These are phyloP conservation scores for Tonatia bakeri DNA, from an alignment of 2,113 vertebrate species.

Conservation along the genomic window DNA sequence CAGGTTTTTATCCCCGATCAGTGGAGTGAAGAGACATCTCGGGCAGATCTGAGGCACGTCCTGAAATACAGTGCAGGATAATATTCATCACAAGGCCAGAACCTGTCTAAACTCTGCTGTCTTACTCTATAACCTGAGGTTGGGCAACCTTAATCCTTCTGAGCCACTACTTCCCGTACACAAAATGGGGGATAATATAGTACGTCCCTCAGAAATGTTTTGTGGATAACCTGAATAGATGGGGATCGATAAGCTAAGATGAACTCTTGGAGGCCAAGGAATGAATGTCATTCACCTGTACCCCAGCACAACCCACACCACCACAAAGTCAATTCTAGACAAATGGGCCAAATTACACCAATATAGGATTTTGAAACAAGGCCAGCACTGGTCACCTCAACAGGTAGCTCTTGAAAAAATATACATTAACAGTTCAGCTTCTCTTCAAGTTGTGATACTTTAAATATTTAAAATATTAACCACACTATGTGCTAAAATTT, in stretches of 20 bases:
- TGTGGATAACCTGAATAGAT: neutral
- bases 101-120: neutral
- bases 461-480: neutral
- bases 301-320: neutral
- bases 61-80: neutral
- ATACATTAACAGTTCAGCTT: neutral
- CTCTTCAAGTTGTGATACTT: neutral
- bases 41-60: neutral
- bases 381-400: neutral
- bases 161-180: neutral
- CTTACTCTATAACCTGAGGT: neutral
- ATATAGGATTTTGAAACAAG: neutral
- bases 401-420: neutral
- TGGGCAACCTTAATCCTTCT: neutral
- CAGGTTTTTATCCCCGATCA: neutral
- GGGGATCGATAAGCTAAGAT: neutral
- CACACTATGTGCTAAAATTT: neutral
- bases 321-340: slow-evolving; percentile 27
- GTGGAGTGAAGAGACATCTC: neutral
- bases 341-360: neutral
- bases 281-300: neutral
- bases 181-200: neutral
- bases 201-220: neutral
- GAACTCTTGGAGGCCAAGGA: neutral
- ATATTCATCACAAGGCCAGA: neutral